A percentile compares a stretch with the other conserved stretches of the same genome.
Evolutionary conservation across 1,140 invertebrate genomes (phyloP).

Genomic region (Littorina saxatilis): DNA sequence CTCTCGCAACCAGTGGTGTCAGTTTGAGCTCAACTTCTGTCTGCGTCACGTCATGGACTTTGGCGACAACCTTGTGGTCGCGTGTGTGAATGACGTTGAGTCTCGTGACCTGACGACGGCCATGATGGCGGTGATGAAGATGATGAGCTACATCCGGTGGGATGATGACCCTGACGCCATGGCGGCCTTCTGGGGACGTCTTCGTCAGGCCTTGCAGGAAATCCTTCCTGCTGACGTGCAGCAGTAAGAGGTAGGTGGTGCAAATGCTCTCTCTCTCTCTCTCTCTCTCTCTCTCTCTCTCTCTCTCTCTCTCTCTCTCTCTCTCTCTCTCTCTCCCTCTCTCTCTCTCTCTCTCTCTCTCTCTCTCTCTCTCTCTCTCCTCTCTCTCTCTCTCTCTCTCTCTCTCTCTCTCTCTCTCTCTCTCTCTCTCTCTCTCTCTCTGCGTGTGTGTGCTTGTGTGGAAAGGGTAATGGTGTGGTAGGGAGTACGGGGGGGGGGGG

Average conservation of each 20-base stretch:
- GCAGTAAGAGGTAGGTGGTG: background rate
- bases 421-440: conserved; percentile 10
- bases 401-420: conserved; percentile 10
- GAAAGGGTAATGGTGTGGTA: background rate
- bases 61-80: conserved; percentile 30
- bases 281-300: background rate
- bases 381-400: background rate
- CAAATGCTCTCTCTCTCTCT: too few species aligned
- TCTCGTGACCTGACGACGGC: conserved; percentile 29
- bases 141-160: conserved; percentile 31
- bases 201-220: conserved; percentile 7
- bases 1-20: conserved; percentile 58
- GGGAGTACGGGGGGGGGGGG: too few species aligned
- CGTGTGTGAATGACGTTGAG: conserved; percentile 41
- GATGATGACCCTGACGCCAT: background rate
- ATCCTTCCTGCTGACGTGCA: background rate
- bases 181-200: conserved; percentile 18
- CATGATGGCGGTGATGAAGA: conserved; percentile 24
- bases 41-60: conserved; percentile 36
- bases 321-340: conserved; percentile 8
- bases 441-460: background rate
- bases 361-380: conserved; percentile 7
- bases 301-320: background rate
- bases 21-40: conserved; percentile 73
- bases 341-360: conserved; percentile 12